Percentiles rank a stretch among this genome's conserved stretches.
Evolutionary conservation across 2,113 vertebrate species (phyloP).

Genomic region (Lipophrys pholis): DNA sequence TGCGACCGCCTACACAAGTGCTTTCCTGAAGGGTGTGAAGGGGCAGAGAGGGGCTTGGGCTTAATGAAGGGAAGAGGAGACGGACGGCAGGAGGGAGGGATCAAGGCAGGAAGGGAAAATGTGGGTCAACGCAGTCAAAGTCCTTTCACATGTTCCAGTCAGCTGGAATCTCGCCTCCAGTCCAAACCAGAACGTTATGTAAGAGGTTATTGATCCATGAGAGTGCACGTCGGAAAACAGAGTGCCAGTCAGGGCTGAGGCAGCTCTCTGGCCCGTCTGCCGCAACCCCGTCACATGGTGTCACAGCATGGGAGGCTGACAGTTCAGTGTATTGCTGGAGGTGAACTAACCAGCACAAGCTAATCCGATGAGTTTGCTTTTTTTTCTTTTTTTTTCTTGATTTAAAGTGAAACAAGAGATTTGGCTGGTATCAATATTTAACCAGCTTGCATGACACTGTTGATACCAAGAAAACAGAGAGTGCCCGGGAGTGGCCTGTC

Average conservation of each 20-base stretch:
- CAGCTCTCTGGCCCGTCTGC: conserved; percentile 56
- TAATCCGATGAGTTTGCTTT: conserved; percentile 11
- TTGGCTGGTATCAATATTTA: conserved; percentile 39
- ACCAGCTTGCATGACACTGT: conserved; percentile 40
- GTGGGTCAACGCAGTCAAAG: conserved; percentile 79
- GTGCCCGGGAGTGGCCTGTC: conserved; percentile 59
- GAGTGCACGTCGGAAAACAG: conserved; percentile 53
- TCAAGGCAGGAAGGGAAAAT: conserved; percentile 68
- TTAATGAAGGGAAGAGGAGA: conserved; percentile 49
- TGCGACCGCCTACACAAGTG: conserved; percentile 51
- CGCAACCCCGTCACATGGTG: conserved; percentile 52
- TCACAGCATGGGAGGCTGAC: conserved; percentile 46
- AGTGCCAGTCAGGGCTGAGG: conserved; percentile 50
- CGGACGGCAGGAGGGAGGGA: conserved; percentile 10
- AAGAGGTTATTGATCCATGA: conserved; percentile 82
- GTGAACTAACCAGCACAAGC: conserved; percentile 18
- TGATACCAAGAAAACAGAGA: conserved; percentile 42
- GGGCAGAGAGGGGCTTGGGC: conserved; percentile 44
- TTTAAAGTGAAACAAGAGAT: conserved; percentile 31
- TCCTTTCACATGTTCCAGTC: conserved; percentile 80
- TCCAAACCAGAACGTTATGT: conserved; percentile 78
- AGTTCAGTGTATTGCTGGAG: conserved; percentile 31
- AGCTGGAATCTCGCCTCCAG: conserved; percentile 82
- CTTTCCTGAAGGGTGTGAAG: conserved; percentile 53
- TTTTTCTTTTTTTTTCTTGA: not conserved